Conservation (phyloP, 2,113 vertebrate species). For the Bufo gargarizans region DNA sequence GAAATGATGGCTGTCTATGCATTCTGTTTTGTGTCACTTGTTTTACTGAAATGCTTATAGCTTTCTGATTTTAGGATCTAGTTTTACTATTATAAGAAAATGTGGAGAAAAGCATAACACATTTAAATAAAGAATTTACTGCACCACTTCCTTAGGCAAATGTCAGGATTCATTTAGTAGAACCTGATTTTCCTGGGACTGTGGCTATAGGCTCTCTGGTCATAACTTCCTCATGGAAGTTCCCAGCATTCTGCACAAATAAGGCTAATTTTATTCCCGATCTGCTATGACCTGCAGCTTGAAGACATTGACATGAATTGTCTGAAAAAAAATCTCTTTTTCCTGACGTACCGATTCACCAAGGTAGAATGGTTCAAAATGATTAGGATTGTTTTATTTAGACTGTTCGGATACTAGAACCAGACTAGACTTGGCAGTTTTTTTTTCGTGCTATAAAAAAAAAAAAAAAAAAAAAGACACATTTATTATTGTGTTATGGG, state of each 20-base stretch:
- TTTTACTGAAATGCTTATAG: background rate
- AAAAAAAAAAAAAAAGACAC: no score
- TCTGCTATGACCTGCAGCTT: constrained; percentile 30
- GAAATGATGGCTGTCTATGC: background rate
- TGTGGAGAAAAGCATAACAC: background rate
- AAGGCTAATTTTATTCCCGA: constrained; percentile 29
- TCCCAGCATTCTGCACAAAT: constrained; percentile 31
- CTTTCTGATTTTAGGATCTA: background rate
- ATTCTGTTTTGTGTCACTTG: background rate
- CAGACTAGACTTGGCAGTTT: no score
- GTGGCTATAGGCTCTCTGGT: constrained; percentile 31
- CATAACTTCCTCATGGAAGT: constrained; percentile 39
- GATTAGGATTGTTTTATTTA: background rate
- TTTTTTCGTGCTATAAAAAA: background rate
- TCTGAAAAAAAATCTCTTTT: constrained; percentile 7
- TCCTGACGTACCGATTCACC: constrained; percentile 7
- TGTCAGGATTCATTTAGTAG: constrained; percentile 35
- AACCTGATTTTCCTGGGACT: constrained; percentile 31
- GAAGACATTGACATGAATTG: constrained; percentile 19
- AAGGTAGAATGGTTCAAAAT: constrained; percentile 17
- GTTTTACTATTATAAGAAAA: background rate
- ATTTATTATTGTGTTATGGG: background rate
- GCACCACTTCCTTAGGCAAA: constrained; percentile 34
- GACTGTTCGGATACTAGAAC: background rate
- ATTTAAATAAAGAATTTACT: constrained; percentile 15